A percentile compares a stretch with the other conserved stretches of the same genome.
Conservation (phyloP, 2,888 invertebrate genomes). For the Drosophila mimetica region DNA sequence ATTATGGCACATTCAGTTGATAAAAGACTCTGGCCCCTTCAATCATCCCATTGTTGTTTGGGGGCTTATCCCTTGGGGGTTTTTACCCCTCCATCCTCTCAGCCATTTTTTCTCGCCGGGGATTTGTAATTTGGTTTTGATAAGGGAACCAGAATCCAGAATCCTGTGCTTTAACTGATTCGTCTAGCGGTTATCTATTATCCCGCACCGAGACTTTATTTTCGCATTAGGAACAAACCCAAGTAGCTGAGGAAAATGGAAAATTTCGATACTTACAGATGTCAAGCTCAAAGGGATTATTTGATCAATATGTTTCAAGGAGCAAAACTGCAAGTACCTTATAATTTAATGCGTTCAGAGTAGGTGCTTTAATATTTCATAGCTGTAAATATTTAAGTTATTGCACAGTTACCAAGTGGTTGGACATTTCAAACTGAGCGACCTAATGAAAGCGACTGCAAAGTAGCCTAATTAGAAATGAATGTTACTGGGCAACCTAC, state of each 20-base stretch:
- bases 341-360: neutral
- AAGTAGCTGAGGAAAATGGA: neutral
- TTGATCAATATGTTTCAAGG: no score
- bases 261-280: neutral
- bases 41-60: constrained; percentile 72
- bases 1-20: constrained; percentile 72
- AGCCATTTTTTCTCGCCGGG: constrained; percentile 34
- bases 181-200: constrained; percentile 36
- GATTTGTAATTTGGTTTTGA: constrained; percentile 79
- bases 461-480: neutral
- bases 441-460: neutral
- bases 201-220: constrained; percentile 55
- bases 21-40: constrained; percentile 68
- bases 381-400: neutral
- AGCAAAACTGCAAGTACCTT: neutral
- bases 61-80: constrained; percentile 36
- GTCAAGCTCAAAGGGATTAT: neutral
- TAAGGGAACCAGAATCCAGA: constrained; percentile 35
- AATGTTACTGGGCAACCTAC: neutral
- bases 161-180: constrained; percentile 58
- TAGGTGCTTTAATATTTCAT: neutral
- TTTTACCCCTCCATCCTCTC: neutral
- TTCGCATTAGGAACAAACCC: constrained; percentile 59
- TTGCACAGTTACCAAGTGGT: neutral
- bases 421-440: neutral